phyloP scores from a whole-genome alignment of 2,888 invertebrate genomes.

The Microctonus hyperodae region DNA sequence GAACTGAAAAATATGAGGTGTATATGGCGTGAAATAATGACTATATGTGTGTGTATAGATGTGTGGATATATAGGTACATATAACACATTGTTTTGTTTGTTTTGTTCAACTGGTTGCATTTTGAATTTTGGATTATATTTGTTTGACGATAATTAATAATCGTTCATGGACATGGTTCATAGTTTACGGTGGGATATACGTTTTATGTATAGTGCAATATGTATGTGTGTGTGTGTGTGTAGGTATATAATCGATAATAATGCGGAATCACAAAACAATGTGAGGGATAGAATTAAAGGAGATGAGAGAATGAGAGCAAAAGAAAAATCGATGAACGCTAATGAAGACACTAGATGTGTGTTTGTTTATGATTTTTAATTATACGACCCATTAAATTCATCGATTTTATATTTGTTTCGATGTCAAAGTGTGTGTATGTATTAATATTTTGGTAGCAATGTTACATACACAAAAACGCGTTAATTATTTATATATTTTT shows the following conservation, averaged over 20 bases:
- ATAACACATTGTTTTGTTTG: not conserved
- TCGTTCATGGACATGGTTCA: conserved; percentile 9
- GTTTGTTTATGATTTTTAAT: not conserved
- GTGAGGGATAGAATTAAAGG: not conserved
- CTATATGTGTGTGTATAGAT: not conserved
- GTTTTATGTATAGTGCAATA: not conserved
- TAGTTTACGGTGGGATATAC: not conserved
- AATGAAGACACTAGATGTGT: not conserved
- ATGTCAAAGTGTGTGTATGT: no score
- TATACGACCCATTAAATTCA: no score
- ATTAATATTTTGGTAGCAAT: no score
- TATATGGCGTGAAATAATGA: not conserved
- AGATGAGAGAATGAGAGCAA: not conserved
- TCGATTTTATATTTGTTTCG: no score
- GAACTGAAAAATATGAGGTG: not conserved
- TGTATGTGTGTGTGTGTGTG: not conserved
- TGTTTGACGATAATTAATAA: conserved; percentile 26
- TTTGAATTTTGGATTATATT: conserved; percentile 24
- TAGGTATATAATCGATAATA: not conserved
- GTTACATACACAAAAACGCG: no score
- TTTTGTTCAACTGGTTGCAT: conserved; percentile 16
- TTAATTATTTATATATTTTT: no score
- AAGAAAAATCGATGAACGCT: not conserved
- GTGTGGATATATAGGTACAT: not conserved
- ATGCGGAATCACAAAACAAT: not conserved